A percentile compares a stretch with the other conserved stretches of the same genome.
These are phyloP conservation scores for Nephrotoma guestfalica DNA, from an alignment of 2,888 invertebrate genomes.

Conservation along the genomic window DNA sequence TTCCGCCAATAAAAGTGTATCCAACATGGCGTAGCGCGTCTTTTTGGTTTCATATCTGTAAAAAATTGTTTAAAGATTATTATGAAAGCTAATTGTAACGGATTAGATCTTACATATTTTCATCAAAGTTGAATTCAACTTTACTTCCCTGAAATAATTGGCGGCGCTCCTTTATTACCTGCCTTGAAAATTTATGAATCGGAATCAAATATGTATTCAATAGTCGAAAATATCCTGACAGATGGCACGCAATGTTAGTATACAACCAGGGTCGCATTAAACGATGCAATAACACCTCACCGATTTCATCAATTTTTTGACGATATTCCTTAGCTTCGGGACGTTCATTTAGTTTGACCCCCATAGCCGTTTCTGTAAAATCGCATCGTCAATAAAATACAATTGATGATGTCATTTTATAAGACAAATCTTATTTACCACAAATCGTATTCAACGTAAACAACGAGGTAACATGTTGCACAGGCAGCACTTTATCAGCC, in stretches of 20 bases:
- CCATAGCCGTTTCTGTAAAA: slow-evolving; percentile 48
- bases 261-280: slow-evolving; percentile 41
- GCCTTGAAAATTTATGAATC: slow-evolving; percentile 31
- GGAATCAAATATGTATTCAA: slow-evolving; percentile 30
- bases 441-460: slow-evolving; percentile 52
- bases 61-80: neutral
- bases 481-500: slow-evolving; percentile 22
- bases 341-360: slow-evolving; percentile 40
- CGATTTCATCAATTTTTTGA: slow-evolving; percentile 37
- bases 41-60: slow-evolving; percentile 15
- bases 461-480: slow-evolving; percentile 40
- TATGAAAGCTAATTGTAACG: neutral
- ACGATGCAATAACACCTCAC: slow-evolving; percentile 28
- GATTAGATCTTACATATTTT: slow-evolving; percentile 12
- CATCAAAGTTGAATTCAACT: slow-evolving; percentile 10
- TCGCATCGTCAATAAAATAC: neutral
- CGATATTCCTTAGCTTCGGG: slow-evolving; percentile 39
- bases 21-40: slow-evolving; percentile 38
- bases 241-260: slow-evolving; percentile 38
- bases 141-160: slow-evolving; percentile 15
- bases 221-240: slow-evolving; percentile 34
- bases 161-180: slow-evolving; percentile 31
- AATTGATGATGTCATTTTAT: neutral
- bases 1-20: slow-evolving; percentile 38
- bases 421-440: slow-evolving; percentile 32